These are phyloP conservation scores for Drosophila burlai DNA, from an alignment of 1,140 invertebrate genomes.

Conservation along the genomic window DNA sequence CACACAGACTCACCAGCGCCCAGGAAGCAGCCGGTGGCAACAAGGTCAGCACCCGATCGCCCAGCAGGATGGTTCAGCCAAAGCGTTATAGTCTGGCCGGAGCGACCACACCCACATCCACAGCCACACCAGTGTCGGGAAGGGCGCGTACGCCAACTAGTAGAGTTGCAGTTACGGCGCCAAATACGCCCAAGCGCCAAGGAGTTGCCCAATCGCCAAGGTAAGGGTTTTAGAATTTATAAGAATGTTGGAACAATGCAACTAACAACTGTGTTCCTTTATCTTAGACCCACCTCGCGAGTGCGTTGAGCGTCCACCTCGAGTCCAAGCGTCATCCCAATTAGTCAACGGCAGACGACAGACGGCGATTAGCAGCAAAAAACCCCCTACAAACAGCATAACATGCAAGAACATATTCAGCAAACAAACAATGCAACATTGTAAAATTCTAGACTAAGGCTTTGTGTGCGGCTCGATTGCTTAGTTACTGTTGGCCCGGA, in stretches of 20 bases:
- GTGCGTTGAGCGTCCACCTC: constrained; percentile 63
- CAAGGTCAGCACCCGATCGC: constrained; percentile 73
- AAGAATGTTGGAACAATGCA: not conserved
- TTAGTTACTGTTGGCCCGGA: constrained; percentile 60
- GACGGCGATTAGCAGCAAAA: constrained; percentile 19
- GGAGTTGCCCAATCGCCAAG: constrained; percentile 70
- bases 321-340: constrained; percentile 53
- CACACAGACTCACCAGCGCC: constrained; percentile 65
- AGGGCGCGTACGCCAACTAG: constrained; percentile 76
- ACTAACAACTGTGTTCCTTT: not conserved
- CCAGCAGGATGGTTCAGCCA: constrained; percentile 81
- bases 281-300: constrained; percentile 69
- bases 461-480: constrained; percentile 67
- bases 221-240: constrained; percentile 35
- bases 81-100: constrained; percentile 79
- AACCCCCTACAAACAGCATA: constrained; percentile 11
- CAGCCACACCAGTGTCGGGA: constrained; percentile 26
- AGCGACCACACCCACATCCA: constrained; percentile 42
- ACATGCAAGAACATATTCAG: constrained; percentile 64
- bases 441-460: constrained; percentile 75
- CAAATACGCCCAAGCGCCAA: constrained; percentile 78
- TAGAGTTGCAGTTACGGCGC: constrained; percentile 66
- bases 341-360: constrained; percentile 50
- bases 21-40: constrained; percentile 65
- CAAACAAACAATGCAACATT: constrained; percentile 74